Evolutionary conservation across 2,113 vertebrate species (phyloP).

Genomic region (Cercocebus atys): DNA sequence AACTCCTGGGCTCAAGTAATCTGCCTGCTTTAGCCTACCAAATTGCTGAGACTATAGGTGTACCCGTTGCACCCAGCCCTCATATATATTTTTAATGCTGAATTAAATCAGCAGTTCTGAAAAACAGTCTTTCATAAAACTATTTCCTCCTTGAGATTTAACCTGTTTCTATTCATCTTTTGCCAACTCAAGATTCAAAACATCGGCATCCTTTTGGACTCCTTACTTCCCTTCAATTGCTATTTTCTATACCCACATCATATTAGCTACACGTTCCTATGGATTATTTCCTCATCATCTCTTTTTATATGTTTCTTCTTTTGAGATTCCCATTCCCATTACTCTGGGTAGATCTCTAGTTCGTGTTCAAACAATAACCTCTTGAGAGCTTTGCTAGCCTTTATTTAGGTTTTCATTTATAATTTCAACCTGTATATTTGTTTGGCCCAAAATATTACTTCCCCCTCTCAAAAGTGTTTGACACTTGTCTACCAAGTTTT

Average conservation of each 20-base stretch:
- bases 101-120: conserved; percentile 15
- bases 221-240: background rate
- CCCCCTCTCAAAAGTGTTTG: background rate
- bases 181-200: background rate
- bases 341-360: background rate
- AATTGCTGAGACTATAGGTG: too few relatives aligned
- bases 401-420: background rate
- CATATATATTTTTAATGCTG: background rate
- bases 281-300: background rate
- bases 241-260: background rate
- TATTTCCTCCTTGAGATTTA: background rate
- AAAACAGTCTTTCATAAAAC: conserved; percentile 22
- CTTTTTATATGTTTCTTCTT: background rate
- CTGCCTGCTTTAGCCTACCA: too few relatives aligned
- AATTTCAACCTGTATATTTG: background rate
- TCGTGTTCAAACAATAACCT: background rate
- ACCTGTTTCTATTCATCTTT: background rate
- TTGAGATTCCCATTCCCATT: background rate
- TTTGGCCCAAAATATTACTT: background rate
- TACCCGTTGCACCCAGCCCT: too few relatives aligned
- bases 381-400: background rate
- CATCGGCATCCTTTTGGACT: background rate
- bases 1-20: too few relatives aligned
- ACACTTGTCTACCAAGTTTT: background rate
- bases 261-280: background rate